Percentiles rank a stretch among this genome's conserved stretches.
These are phyloP conservation scores for Gavialis gangeticus DNA, from an alignment of 2,113 vertebrate species.

Conservation along the genomic window DNA sequence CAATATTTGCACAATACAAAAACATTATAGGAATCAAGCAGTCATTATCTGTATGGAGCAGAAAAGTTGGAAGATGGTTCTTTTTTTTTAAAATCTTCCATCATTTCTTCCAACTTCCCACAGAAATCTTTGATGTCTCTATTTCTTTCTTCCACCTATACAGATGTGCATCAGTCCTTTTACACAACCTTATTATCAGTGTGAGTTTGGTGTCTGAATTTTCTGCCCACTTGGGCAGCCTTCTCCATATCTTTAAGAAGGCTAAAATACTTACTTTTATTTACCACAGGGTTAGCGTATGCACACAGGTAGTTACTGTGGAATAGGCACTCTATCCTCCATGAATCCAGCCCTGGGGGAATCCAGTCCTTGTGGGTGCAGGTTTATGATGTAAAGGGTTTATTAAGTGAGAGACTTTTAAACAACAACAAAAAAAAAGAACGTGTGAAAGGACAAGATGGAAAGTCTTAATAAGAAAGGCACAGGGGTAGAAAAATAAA, in stretches of 20 bases:
- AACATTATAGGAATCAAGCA: not conserved
- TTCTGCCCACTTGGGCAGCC: not conserved
- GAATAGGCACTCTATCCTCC: no score
- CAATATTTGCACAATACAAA: not conserved
- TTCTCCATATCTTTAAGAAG: not conserved
- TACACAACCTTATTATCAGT: conserved; percentile 1
- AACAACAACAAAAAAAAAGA: no score
- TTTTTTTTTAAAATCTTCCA: not conserved
- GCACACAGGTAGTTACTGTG: no score
- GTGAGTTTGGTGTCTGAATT: not conserved
- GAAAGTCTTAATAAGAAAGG: no score
- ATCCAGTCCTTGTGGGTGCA: no score
- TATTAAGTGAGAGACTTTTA: no score
- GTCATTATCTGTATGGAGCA: not conserved
- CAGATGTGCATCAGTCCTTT: not conserved
- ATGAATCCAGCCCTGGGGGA: no score
- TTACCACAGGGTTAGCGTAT: no score
- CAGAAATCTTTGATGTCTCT: not conserved
- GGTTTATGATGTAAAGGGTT: no score
- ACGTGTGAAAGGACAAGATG: no score
- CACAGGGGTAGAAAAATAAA: no score
- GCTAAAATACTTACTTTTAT: not conserved
- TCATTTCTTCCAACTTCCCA: not conserved
- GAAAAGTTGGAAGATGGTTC: not conserved
- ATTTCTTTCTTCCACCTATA: not conserved